Conservation (phyloP, 2,888 invertebrate genomes). For the Mythimna impura region DNA sequence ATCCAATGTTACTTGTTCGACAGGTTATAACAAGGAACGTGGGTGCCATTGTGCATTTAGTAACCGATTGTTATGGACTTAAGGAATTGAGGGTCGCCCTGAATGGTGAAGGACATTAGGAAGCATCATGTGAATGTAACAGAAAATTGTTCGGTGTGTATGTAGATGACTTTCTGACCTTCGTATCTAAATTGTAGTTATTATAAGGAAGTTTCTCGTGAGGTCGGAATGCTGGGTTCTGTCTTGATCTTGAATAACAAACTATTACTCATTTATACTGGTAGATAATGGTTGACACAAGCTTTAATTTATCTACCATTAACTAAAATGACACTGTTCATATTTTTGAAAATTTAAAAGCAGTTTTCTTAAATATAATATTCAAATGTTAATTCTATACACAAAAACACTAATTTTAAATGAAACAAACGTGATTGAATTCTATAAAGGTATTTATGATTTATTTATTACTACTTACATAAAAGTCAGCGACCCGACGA, state of each 20-base stretch:
- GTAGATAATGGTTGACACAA: too few species aligned
- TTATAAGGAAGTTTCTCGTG: conserved; percentile 36
- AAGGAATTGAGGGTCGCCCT: conserved; percentile 64
- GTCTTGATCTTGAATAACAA: conserved; percentile 18
- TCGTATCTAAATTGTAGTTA: conserved; percentile 41
- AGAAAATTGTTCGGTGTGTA: conserved; percentile 53
- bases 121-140: conserved; percentile 60
- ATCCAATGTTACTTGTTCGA: conserved; percentile 71
- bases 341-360: not conserved
- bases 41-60: conserved; percentile 76
- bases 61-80: conserved; percentile 71
- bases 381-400: not conserved
- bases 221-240: conserved; percentile 13
- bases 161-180: conserved; percentile 53
- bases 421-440: not conserved
- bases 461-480: not conserved
- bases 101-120: conserved; percentile 60
- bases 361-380: not conserved
- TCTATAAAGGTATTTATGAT: not conserved
- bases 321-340: not conserved
- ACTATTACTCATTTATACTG: not conserved
- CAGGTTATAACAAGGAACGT: conserved; percentile 76
- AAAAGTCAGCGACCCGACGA: conserved; percentile 16
- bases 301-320: not conserved
- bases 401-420: not conserved